Evolutionary conservation across 92 coral and sea anemone genomes (phyloP), one percentile per base, ranked within the genome.

Genomic region (Porites cylindrica): DNA sequence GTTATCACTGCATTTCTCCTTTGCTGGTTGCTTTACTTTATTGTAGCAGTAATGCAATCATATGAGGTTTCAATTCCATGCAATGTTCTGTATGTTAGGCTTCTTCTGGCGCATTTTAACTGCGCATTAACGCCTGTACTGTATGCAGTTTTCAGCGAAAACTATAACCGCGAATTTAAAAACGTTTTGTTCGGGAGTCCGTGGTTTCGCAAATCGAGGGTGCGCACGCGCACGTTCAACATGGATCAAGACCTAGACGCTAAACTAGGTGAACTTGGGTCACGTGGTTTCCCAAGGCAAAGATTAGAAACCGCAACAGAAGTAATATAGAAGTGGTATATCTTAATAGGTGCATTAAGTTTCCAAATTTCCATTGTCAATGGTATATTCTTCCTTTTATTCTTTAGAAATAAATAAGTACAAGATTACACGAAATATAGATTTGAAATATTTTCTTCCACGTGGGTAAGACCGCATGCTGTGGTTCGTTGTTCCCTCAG

Each of bases 61-160:
- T 32, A 85, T 77, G 16, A 70, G 20, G 73, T 90, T 6, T 1
- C 3, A 54, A 54, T 85, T n/a, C 64, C 83, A 18, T 85, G 88
- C 69, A 65, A 85, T 20, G 47, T 85, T 63, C 66, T 51, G 17
- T 85, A 75, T 56, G 6, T 85, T 12, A 64, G 88, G 20, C 82
- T 85, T 12, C 61, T 85, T 53, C 73, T 75, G 8, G 88, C 88
- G 23, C 88, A 85, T 77, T 75, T 69, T 14, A 85, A 85, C 29
- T 75, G 88, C 72, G 88, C 91, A 16, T 51, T 87, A n/a, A 87
- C 93, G 61, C 93, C 93, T 12, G 76, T 88, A 7, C 66, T 91
- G 8, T 91, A 91, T 32, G 89, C 86, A 8, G 6, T 91, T n/a
- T 91, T 91, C 71, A 91, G 91, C 72, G 91, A 91, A 72, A 91